Conservation (phyloP, 1,140 invertebrate species). For the Hylaeus anthracinus region DNA sequence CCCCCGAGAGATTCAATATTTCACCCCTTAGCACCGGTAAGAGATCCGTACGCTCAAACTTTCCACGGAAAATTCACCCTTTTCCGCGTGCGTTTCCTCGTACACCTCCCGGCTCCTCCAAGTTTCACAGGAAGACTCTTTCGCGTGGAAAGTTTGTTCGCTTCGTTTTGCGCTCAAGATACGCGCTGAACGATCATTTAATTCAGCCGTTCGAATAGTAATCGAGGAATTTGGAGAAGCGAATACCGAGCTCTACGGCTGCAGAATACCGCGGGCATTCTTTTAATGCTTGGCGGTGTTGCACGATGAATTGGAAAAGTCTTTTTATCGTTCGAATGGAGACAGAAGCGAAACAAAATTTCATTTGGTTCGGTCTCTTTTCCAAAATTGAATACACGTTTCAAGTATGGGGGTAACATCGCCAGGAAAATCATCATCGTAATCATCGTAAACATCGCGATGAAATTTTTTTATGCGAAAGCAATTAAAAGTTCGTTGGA, state of each 20-base stretch:
- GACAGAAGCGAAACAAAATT: too few species aligned
- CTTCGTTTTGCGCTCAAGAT: neutral
- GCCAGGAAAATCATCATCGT: too few species aligned
- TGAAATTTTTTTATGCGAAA: neutral
- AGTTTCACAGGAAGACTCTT: conserved; percentile 18
- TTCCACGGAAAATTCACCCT: conserved; percentile 40
- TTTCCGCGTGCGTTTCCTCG: conserved; percentile 4
- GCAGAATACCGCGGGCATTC: neutral
- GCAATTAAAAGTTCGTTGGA: neutral
- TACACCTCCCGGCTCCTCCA: neutral
- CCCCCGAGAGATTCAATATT: conserved; percentile 49
- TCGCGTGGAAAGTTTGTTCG: conserved; percentile 1
- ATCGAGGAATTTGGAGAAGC: neutral
- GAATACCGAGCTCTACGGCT: neutral
- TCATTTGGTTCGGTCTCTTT: too few species aligned
- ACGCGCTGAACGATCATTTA: conserved; percentile 9
- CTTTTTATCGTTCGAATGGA: too few species aligned
- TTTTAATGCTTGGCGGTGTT: neutral
- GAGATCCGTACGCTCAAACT: conserved; percentile 42
- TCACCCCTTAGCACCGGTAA: conserved; percentile 42
- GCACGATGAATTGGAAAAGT: neutral
- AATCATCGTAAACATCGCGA: neutral
- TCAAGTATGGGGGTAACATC: too few species aligned
- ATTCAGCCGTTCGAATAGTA: conserved; percentile 1
- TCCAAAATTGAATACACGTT: too few species aligned